A percentile compares a stretch with the other conserved stretches of the same genome.
Conservation (phyloP, 2,888 invertebrate species). For the Phragmatobia fuliginosa region DNA sequence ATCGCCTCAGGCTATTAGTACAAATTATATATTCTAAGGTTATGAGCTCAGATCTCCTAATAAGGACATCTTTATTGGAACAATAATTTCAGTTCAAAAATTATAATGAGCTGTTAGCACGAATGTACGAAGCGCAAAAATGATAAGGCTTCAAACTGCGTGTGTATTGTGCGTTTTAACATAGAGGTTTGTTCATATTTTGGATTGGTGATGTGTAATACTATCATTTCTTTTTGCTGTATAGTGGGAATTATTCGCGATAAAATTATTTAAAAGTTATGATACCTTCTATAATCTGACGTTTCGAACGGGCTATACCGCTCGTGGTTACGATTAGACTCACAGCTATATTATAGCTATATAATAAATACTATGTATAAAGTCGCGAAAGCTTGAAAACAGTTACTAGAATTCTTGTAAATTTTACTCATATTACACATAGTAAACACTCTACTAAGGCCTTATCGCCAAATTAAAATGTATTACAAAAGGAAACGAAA, state of each 20-base stretch:
- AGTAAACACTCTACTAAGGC: neutral
- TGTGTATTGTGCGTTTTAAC: neutral
- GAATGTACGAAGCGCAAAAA: neutral
- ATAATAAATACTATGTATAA: too few species aligned
- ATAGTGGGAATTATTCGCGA: too few species aligned
- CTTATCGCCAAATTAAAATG: too few species aligned
- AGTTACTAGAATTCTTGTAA: too few species aligned
- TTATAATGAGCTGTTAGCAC: neutral
- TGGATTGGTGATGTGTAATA: neutral
- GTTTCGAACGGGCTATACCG: too few species aligned
- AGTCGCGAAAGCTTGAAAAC: too few species aligned
- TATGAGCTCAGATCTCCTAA: conserved; percentile 11
- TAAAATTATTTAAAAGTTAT: too few species aligned
- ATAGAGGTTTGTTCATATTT: neutral
- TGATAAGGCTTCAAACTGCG: neutral
- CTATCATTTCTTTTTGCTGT: too few species aligned
- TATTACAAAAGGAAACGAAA: too few species aligned
- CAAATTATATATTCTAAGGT: conserved; percentile 23
- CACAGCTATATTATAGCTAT: too few species aligned
- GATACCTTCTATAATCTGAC: too few species aligned
- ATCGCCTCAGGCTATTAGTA: conserved; percentile 21
- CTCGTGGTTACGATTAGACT: too few species aligned
- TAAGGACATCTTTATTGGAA: neutral
- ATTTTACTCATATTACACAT: neutral
- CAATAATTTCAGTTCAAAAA: conserved; percentile 5